Base-by-base conservation (phyloP, 2,888 invertebrate species). In the Leptopterna dolabrata region DNA sequence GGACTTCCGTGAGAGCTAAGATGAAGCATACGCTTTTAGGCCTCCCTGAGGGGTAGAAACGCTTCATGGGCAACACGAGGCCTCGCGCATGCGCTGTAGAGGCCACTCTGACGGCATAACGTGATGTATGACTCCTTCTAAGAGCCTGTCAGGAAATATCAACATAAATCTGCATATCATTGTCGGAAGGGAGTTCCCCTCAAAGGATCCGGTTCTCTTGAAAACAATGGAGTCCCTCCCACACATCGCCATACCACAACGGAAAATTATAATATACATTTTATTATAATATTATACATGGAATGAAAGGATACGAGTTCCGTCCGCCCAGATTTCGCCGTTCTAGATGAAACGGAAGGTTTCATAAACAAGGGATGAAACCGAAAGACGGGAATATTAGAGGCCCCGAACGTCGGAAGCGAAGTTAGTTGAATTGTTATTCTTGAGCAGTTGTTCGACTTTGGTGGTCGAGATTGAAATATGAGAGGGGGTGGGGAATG, bases 91-190 rank as follows among this genome's bases (percentile, higher is more conserved):
- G 63, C 24, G 3, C 24, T 9, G 27, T 19, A 24, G 4, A 24
- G 24, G 24, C 55, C 24, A 63, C 55, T 55, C 55, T 55, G 55
- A 55, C 63, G 24, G 24, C 24, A 63, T 51, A 19, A 51, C 51
- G 63, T 63, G 63, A 63, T 63, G 63, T 63, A 63, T 63, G 63
- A 63, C 63, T 63, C 63, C 63, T 16, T 73, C 73, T 41, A 73
- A 73, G 73, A 36, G 73, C 73, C 73, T 73, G 73, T 73, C 73
- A 30, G 36, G 41, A 19, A 73, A 73, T 41, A 73, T 73, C 73
- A 73, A 30, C 73, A 73, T 73, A 73, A 73, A 73, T 73, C 73
- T 73, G 73, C 73, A 73, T 73, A 73, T 73, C 73, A 73, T 73
- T 73, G 73, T 73, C 9, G n/a, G 11, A 9, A 30, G 36, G 41